Evolutionary conservation across 1,140 invertebrate species (phyloP).

Genomic region (Schlechtendalia chinensis): DNA sequence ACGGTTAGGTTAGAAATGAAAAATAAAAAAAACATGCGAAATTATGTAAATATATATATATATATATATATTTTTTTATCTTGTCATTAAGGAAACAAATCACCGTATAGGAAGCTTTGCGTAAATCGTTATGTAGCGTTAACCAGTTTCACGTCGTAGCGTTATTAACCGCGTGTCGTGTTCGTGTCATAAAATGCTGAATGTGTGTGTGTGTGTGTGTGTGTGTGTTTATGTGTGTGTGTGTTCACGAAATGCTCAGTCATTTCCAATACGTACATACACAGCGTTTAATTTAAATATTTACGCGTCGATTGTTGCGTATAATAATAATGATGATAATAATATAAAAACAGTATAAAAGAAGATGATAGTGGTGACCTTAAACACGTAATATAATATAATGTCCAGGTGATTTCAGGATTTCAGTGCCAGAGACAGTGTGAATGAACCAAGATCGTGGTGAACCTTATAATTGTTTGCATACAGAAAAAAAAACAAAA

Average conservation of each 20-base stretch:
- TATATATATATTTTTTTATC: background rate
- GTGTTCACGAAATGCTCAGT: background rate
- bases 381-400: conserved; percentile 38
- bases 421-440: conserved; percentile 43
- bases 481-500: conserved; percentile 16
- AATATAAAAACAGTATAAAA: conserved; percentile 39
- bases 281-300: conserved; percentile 6
- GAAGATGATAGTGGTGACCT: conserved; percentile 43
- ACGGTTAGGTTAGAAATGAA: too few relatives aligned
- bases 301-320: background rate
- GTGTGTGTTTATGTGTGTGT: background rate
- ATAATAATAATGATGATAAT: background rate
- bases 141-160: background rate
- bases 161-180: background rate
- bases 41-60: background rate
- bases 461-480: background rate
- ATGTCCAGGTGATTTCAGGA: conserved; percentile 21
- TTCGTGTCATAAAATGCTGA: background rate
- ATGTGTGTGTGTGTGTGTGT: background rate
- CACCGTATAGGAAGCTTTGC: conserved; percentile 34
- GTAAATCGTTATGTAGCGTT: background rate
- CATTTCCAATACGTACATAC: background rate
- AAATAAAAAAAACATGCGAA: too few relatives aligned
- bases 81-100: conserved; percentile 17
- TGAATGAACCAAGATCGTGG: conserved; percentile 36